These are phyloP conservation scores for Caenorhabditis brenneri DNA, from an alignment of 1,140 invertebrate genomes.

Conservation along the genomic window DNA sequence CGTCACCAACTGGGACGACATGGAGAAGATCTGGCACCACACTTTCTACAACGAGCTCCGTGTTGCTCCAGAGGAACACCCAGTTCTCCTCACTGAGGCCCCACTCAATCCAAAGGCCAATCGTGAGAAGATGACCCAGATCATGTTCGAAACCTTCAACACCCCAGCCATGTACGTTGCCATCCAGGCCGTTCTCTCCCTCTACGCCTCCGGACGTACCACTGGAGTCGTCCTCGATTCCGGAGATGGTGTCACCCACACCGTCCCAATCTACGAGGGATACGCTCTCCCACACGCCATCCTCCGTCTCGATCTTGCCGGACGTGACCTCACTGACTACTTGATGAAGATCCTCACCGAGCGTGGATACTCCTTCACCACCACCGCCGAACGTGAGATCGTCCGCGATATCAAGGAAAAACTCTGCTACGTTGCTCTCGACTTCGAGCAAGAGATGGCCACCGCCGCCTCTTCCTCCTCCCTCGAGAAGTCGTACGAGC, in stretches of 20 bases:
- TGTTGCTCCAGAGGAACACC: constrained; percentile 73
- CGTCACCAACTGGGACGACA: constrained; percentile 75
- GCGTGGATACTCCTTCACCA: constrained; percentile 67
- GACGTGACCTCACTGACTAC: constrained; percentile 63
- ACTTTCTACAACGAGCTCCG: constrained; percentile 75
- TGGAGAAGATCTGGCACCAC: constrained; percentile 74
- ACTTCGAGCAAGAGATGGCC: constrained; percentile 94
- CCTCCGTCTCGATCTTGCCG: constrained; percentile 78
- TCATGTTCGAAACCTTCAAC: constrained; percentile 72
- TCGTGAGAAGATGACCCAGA: constrained; percentile 70
- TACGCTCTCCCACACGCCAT: constrained; percentile 63
- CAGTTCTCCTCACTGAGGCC: constrained; percentile 70
- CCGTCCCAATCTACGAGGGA: constrained; percentile 65
- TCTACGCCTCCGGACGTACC: constrained; percentile 65
- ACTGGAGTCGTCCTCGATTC: constrained; percentile 65
- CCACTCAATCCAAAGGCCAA: constrained; percentile 73
- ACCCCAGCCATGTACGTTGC: constrained; percentile 72
- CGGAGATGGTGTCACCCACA: constrained; percentile 64
- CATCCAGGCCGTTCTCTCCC: constrained; percentile 63
- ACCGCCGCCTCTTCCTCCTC: constrained; percentile 78
- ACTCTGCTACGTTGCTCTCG: constrained; percentile 80
- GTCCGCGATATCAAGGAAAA: constrained; percentile 85
- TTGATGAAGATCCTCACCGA: constrained; percentile 72
- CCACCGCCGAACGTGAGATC: constrained; percentile 83
- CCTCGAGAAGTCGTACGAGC: constrained; percentile 73